These are phyloP conservation scores for Aldrovandia affinis DNA, from an alignment of 2,797 vertebrate species.

Conservation along the genomic window DNA sequence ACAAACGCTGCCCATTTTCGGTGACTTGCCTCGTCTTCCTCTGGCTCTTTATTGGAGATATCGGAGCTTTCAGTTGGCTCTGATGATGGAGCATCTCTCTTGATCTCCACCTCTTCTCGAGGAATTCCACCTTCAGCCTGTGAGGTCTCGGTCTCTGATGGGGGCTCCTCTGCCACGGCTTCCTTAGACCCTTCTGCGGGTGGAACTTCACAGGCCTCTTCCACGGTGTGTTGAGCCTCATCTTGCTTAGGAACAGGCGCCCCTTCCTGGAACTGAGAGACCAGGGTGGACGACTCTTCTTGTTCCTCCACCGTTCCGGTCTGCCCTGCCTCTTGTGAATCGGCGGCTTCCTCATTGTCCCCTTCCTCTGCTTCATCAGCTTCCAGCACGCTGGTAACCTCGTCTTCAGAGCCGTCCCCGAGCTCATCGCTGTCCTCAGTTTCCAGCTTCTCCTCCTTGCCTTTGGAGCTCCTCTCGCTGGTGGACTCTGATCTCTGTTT, in stretches of 20 bases:
- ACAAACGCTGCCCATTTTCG: not conserved
- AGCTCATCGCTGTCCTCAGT: not conserved
- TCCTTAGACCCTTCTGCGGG: conserved; percentile 19
- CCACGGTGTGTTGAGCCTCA: conserved; percentile 26
- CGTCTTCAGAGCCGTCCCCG: conserved; percentile 40
- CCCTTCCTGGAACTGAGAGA: not conserved
- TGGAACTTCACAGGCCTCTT: conserved; percentile 11
- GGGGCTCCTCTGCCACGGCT: conserved; percentile 30
- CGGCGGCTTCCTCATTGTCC: conserved; percentile 32
- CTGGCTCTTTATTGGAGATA: conserved; percentile 39
- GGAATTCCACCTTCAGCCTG: not conserved
- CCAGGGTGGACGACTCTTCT: conserved; percentile 24
- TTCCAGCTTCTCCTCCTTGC: conserved; percentile 43
- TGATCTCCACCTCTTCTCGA: conserved; percentile 13
- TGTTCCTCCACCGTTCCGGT: conserved; percentile 41
- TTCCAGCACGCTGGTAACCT: conserved; percentile 53
- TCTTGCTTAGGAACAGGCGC: not conserved
- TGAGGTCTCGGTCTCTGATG: conserved; percentile 34
- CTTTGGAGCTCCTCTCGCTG: conserved; percentile 46
- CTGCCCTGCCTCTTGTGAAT: conserved; percentile 49
- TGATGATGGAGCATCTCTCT: conserved; percentile 16
- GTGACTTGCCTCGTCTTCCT: conserved; percentile 46
- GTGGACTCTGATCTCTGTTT: no score
- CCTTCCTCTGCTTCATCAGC: conserved; percentile 38
- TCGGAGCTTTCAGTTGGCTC: conserved; percentile 46